Conservation (phyloP, 1,140 invertebrate species). For the Thrips palmi region DNA sequence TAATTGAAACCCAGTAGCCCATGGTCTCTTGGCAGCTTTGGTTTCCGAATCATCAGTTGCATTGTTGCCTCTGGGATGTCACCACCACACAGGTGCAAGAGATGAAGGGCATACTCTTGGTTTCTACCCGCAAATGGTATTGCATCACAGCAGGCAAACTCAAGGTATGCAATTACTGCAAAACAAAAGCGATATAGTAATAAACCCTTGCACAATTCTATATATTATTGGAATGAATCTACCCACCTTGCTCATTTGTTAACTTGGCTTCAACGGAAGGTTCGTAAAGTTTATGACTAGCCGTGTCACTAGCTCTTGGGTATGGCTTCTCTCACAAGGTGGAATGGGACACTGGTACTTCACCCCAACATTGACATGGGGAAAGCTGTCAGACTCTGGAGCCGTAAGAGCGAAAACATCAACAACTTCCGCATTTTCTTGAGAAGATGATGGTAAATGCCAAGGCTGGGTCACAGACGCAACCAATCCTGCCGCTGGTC, state of each 20-base stretch:
- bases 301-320: too few species aligned
- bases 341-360: slow-evolving; percentile 77
- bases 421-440: too few species aligned
- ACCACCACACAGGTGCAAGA: slow-evolving; percentile 69
- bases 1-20: slow-evolving; percentile 52
- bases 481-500: slow-evolving; percentile 22
- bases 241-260: too few species aligned
- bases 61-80: slow-evolving; percentile 76
- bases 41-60: slow-evolving; percentile 56
- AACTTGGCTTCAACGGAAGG: too few species aligned
- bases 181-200: slow-evolving; percentile 14
- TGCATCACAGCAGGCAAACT: slow-evolving; percentile 81
- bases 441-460: too few species aligned
- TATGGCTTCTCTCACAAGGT: too few species aligned
- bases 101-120: slow-evolving; percentile 84
- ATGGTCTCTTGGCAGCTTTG: slow-evolving; percentile 52
- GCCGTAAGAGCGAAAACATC: slow-evolving; percentile 15
- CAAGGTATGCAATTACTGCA: slow-evolving; percentile 69
- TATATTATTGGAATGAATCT: too few species aligned
- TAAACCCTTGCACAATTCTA: not conserved
- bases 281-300: too few species aligned
- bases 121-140: slow-evolving; percentile 80
- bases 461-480: too few species aligned
- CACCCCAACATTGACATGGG: slow-evolving; percentile 77
- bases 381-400: slow-evolving; percentile 30